Base-by-base conservation (phyloP, 2,797 vertebrate species). In the Eospalax fontanierii region DNA sequence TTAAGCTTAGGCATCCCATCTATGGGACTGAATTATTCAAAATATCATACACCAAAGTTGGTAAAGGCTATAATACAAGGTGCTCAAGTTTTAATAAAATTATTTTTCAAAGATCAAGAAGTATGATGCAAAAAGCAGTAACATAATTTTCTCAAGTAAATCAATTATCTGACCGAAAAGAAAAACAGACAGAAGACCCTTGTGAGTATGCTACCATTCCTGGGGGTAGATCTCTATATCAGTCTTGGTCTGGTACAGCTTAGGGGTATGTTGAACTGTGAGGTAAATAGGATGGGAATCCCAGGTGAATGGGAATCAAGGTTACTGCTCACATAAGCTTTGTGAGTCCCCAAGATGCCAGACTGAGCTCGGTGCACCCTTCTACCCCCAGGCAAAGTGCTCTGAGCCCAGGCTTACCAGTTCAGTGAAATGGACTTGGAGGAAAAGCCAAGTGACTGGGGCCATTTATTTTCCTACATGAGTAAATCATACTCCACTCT, bases 31-130 rank as follows among this genome's bases (percentile, higher is more conserved):
- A 94, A 50, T 54, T 93, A 10, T 38, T 65, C 65, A 43, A 84
- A 89, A 81, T 4, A 75, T 83, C 54, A 91, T 87, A 94, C 71
- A 73, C 4, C 14, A 63, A 91, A 70, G 11, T 82, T 90, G 28
- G 46, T 46, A 90, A 74, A 89, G 54, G 30, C 11, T 71, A 59
- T 43, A 35, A 61, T 46, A 3, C 35, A 86, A 88, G 68, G n/a
- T 81, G 2, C 16, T 30, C 91, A 24, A 82, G 40, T 78, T 79
- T 74, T 43, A 40, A 63, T 4, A 90, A 93, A 65, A 81, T 24
- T 40, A 33, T 19, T 91, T 76, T 70, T 40, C 24, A 85, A 83
- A 40, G 6, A 74, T 43, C n/a, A 88, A 83, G 30, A 86, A 35
- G 63, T 46, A 26, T 4, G 6, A 90, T 81, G 54, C 4, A 66